Evolutionary conservation across 2,113 vertebrate species (phyloP), one percentile per base, ranked within the genome.

Genomic region (Tringa solitaria): DNA sequence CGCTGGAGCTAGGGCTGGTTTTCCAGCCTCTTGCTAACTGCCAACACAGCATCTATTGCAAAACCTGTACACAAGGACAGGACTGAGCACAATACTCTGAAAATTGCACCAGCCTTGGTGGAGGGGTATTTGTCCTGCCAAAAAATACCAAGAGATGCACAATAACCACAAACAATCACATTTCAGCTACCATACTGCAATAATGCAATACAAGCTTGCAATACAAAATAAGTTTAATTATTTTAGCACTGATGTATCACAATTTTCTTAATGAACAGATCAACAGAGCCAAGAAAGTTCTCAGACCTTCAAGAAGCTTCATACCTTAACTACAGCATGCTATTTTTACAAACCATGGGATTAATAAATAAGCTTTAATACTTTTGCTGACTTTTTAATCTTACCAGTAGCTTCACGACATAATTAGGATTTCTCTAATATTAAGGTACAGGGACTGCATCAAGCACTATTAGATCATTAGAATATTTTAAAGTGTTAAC

Each of bases 401-500:
- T 85, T 48, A 88, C 92, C 94, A 60, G 20, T 28, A 93, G 60
- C 87, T 89, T 94, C 95, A 82, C 45, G 82, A 80, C 41, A 68
- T 43, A 84, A 45, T 68, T 53, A 96, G 70, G 64, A 93, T 64
- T 92, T 95, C 91, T 91, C 75, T 91, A 92, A 94, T 78, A 93
- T 74, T 82, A 84, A 96, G 68, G 50, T 46, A 96, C 20, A 89
- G 13, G 85, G 63, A 90, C 41, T 57, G 61, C 21, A 14, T 61
- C 64, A 82, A 94, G 53, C 75, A 84, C 92, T 92, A 87, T 95
- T 91, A 93, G 95, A 95, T 79, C 51, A 91, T 37, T 61, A 84
- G 35, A 93, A 74, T 54, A 94, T 64, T 91, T 72, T 46, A 4
- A 84, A 68, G 39, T 7, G 12, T 51, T 92, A 65, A 77, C 93